A percentile compares a stretch with the other conserved stretches of the same genome.
Conservation (phyloP, 2,888 invertebrate species). For the Epinotia demarniana region DNA sequence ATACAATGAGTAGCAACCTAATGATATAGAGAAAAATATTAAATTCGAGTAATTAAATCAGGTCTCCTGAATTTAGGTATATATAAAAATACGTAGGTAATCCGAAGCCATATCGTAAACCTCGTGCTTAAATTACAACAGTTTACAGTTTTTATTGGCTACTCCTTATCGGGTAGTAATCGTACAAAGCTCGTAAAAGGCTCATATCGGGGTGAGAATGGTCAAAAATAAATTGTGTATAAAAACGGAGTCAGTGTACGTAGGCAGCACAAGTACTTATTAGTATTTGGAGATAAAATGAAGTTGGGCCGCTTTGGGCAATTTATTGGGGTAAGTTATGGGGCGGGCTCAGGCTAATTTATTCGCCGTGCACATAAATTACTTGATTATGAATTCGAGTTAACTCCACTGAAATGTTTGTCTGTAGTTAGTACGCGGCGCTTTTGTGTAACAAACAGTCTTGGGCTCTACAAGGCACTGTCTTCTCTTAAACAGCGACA, state of each 20-base stretch:
- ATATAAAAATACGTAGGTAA: constrained; percentile 8
- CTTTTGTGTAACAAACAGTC: constrained; percentile 81
- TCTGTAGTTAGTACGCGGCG: constrained; percentile 79
- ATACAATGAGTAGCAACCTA: neutral
- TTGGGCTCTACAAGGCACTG: constrained; percentile 71
- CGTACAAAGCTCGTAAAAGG: constrained; percentile 76
- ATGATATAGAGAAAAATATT: neutral
- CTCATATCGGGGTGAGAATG: constrained; percentile 70
- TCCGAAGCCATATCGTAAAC: constrained; percentile 59
- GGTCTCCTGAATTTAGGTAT: neutral
- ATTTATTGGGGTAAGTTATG: constrained; percentile 85
- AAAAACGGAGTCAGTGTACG: constrained; percentile 68
- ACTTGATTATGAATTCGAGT: constrained; percentile 85
- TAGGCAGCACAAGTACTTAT: constrained; percentile 79
- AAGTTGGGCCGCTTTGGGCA: constrained; percentile 84
- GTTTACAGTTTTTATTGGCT: constrained; percentile 53
- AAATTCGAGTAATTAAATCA: neutral
- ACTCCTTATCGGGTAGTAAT: constrained; percentile 69
- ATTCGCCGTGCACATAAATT: constrained; percentile 85
- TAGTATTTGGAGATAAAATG: constrained; percentile 84
- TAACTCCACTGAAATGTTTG: constrained; percentile 82
- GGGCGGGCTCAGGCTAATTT: constrained; percentile 83
- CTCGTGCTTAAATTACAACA: constrained; percentile 56
- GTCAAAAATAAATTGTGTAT: constrained; percentile 69
- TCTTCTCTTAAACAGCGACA: constrained; percentile 58